phyloP scores from a whole-genome alignment of 2,113 vertebrate species.

The Rhabdornis inornatus region DNA sequence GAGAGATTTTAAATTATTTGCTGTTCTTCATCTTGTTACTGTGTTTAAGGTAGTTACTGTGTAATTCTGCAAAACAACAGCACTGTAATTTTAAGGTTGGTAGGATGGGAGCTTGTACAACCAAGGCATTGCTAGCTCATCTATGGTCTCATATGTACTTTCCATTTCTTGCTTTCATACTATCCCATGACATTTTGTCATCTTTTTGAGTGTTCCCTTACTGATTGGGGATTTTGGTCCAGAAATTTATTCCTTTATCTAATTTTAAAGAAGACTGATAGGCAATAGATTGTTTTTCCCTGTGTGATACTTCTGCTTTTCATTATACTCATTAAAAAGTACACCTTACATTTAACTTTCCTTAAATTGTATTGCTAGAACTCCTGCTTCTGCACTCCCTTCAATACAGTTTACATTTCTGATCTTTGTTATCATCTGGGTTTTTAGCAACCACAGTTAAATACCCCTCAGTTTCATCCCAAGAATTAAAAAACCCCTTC shows the following conservation, averaged over 20 bases:
- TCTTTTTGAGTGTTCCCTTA: background rate
- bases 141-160: background rate
- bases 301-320: background rate
- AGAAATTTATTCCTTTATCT: background rate
- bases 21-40: background rate
- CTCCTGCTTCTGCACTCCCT: background rate
- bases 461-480: background rate
- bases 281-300: background rate
- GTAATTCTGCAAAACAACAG: background rate
- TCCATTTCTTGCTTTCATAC: background rate
- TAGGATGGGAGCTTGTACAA: fast-evolving
- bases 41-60: background rate
- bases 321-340: background rate
- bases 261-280: background rate
- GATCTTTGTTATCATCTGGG: background rate
- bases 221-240: background rate
- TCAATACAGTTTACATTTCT: background rate
- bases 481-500: background rate
- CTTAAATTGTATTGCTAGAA: background rate
- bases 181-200: background rate
- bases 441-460: background rate
- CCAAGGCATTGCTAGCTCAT: background rate
- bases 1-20: background rate
- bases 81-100: background rate
- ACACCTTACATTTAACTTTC: background rate